Evolutionary conservation across 2,113 vertebrate species (phyloP).

Genomic region (Bubo bubo): DNA sequence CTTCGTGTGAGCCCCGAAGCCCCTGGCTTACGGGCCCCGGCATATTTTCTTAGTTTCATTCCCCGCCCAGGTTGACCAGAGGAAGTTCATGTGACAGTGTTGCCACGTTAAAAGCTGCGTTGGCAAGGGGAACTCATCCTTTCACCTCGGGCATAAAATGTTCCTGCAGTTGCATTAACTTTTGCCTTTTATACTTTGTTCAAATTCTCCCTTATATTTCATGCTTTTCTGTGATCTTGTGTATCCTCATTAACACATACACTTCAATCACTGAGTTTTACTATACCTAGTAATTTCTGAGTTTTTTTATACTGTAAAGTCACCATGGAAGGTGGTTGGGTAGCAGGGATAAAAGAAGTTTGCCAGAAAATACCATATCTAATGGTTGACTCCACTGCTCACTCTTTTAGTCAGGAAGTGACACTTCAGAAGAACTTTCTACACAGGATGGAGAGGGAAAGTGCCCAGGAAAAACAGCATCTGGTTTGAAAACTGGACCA

Average conservation of each 20-base stretch:
- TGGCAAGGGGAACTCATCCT: not conserved
- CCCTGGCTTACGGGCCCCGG: accelerated
- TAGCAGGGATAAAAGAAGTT: not conserved
- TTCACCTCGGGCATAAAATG: not conserved
- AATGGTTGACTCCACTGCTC: not conserved
- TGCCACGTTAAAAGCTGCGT: not conserved
- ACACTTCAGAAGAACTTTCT: not conserved
- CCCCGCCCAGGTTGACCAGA: not conserved
- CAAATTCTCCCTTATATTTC: not conserved
- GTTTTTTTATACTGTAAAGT: not conserved
- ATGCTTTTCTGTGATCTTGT: not conserved
- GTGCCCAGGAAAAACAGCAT: not conserved
- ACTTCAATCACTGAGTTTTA: not conserved
- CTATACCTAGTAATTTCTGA: not conserved
- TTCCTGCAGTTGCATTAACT: not conserved
- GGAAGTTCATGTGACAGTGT: not conserved
- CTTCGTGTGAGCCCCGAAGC: accelerated
- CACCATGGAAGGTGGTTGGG: not conserved
- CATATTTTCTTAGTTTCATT: accelerated
- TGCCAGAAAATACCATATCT: not conserved
- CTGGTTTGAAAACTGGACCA: not conserved
- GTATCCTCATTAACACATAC: accelerated
- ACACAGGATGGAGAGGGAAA: not conserved
- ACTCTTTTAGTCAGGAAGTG: conserved; percentile 33
- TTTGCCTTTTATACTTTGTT: not conserved